Conservation (phyloP, 1,140 invertebrate genomes). For the Campodea augens region DNA sequence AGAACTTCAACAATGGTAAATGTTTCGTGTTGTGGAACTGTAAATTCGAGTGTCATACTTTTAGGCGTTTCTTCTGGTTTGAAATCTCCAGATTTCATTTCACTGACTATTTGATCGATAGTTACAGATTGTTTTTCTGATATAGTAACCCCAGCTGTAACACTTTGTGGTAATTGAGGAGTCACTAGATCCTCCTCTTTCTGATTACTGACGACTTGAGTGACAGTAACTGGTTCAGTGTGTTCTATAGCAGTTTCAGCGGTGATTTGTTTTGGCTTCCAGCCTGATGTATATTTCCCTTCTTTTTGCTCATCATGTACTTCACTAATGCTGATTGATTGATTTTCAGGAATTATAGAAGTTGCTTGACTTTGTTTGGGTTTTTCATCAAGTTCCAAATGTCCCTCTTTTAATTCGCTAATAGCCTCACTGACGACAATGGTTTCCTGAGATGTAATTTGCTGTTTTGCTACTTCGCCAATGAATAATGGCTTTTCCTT, state of each 20-base stretch:
- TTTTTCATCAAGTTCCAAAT: constrained; percentile 23
- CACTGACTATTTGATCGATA: constrained; percentile 28
- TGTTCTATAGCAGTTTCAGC: constrained; percentile 27
- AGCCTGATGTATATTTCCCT: constrained; percentile 26
- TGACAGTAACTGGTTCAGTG: constrained; percentile 34
- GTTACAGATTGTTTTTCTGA: constrained; percentile 28
- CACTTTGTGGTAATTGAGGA: constrained; percentile 19
- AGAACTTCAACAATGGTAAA: constrained; percentile 36
- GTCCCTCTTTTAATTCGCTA: constrained; percentile 18
- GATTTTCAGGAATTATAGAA: constrained; percentile 20
- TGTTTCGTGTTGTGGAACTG: constrained; percentile 31
- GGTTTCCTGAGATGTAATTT: constrained; percentile 1
- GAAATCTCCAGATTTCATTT: constrained; percentile 34
- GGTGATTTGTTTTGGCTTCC: constrained; percentile 32
- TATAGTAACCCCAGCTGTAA: constrained; percentile 22
- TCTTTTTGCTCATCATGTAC: constrained; percentile 32
- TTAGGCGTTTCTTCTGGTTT: constrained; percentile 30
- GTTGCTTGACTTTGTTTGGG: constrained; percentile 29
- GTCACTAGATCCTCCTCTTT: constrained; percentile 26
- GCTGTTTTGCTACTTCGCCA: background rate
- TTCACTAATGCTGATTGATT: constrained; percentile 32
- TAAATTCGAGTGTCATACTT: constrained; percentile 27
- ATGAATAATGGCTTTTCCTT: background rate
- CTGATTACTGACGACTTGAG: constrained; percentile 31
- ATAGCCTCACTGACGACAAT: constrained; percentile 3